phyloP scores from a whole-genome alignment of 2,113 vertebrate genomes.

The Notechis scutatus region DNA sequence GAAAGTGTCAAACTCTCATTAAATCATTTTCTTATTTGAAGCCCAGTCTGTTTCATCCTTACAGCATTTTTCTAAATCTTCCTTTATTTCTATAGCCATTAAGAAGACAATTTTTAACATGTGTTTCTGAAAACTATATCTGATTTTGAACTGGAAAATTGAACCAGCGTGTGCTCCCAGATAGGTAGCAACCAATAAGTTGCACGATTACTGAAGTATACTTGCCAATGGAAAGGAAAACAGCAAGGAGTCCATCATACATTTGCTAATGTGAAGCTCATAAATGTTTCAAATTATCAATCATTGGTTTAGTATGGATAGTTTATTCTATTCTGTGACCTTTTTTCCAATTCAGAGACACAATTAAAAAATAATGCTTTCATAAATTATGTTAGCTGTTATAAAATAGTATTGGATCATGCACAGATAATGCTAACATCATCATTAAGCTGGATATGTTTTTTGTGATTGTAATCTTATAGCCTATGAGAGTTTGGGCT shows the following conservation, averaged over 20 bases:
- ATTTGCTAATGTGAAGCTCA: conserved; percentile 43
- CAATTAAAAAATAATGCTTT: not conserved
- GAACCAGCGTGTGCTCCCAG: conserved; percentile 44
- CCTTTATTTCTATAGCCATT: not conserved
- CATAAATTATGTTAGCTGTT: not conserved
- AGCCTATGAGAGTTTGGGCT: not conserved
- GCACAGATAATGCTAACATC: not conserved
- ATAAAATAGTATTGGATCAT: not conserved
- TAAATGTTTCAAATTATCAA: conserved; percentile 45
- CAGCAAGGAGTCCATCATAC: conserved; percentile 21
- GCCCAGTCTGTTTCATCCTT: not conserved
- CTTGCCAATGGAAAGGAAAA: conserved; percentile 49
- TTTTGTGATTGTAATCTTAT: not conserved
- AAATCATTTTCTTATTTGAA: not conserved
- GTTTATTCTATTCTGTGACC: conserved; percentile 31
- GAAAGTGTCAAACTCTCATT: not conserved
- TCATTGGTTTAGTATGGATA: conserved; percentile 36
- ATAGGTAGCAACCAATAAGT: conserved; percentile 45
- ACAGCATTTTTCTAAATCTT: not conserved
- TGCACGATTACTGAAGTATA: conserved; percentile 47
- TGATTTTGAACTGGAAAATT: conserved; percentile 59
- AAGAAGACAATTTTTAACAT: conserved; percentile 36
- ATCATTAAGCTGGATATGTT: not conserved
- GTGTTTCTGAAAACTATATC: conserved; percentile 19
- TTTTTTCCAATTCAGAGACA: not conserved